Evolutionary conservation across 2,888 invertebrate genomes (phyloP), one percentile per base, ranked within the genome.

Genomic region (Drosophila algonquin): DNA sequence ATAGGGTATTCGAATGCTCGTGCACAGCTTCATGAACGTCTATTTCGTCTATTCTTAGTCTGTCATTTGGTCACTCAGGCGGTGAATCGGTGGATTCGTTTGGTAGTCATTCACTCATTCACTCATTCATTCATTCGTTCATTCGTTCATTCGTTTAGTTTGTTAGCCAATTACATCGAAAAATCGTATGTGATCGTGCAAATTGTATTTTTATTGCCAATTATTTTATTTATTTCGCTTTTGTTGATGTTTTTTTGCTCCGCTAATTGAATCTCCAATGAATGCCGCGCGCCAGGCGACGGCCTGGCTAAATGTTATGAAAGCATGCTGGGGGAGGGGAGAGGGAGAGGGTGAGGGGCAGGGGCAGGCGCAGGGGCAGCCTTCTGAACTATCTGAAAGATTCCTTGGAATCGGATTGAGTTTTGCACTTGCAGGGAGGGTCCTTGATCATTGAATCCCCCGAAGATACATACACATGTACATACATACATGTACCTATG

Each of bases 131-230:
- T n/a, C n/a, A n/a, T n/a, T n/a, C n/a, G n/a, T 52, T 59, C 59
- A 53, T 47, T 35, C 40, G 10, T 24, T 27, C 68, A 55, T 16
- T 69, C 63, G 70, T 68, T 81, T 73, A 77, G 82, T 69, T 73
- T 67, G 67, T 67, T 65, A 77, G 79, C 81, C 79, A 83, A 81
- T 81, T 74, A 87, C 79, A 81, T 47, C 58, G 75, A 75, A 83
- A 75, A 85, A 79, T 75, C 80, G 75, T 80, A 83, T 87, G 85
- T 80, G 88, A 85, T 85, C 84, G 88, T 86, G 88, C 88, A 85
- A 85, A 85, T 85, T 85, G 88, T 82, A 82, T 85, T 85, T 85
- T 82, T 85, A 85, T 85, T 85, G 88, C 75, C 86, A 85, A 87
- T 87, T 87, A 85, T 82, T 40, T 85, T 84, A 87, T 87, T 85